Evolutionary conservation across 1,140 invertebrate genomes (phyloP).

Genomic region (Leptinotarsa undecemlineata): DNA sequence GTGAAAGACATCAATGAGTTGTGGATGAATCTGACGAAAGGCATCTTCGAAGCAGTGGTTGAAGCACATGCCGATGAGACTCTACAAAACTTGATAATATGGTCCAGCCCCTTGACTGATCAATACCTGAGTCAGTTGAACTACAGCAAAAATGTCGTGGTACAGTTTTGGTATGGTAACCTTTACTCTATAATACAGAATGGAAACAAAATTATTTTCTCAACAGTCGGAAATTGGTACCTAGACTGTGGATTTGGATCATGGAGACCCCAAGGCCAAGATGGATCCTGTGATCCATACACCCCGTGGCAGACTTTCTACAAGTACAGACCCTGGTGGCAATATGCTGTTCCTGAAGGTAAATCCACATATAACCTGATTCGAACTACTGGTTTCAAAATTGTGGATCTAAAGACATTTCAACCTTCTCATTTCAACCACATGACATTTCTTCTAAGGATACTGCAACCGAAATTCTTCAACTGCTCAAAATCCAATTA

Average conservation of each 20-base stretch:
- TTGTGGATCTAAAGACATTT: no score
- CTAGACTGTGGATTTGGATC: slow-evolving; percentile 81
- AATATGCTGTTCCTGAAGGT: slow-evolving; percentile 26
- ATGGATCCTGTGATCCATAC: slow-evolving; percentile 76
- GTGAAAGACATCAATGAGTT: slow-evolving; percentile 65
- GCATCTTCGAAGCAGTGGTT: slow-evolving; percentile 64
- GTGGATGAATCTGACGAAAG: slow-evolving; percentile 74
- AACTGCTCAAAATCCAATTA: no score
- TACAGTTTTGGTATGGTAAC: slow-evolving; percentile 77
- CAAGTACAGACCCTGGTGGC: slow-evolving; percentile 73
- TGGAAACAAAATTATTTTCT: slow-evolving; percentile 74
- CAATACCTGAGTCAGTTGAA: slow-evolving; percentile 22
- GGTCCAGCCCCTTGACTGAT: slow-evolving; percentile 78
- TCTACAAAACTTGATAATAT: slow-evolving; percentile 69
- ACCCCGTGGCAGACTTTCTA: slow-evolving; percentile 81
- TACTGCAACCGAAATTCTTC: no score
- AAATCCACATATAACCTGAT: no score
- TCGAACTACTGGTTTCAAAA: no score
- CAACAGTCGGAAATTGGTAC: slow-evolving; percentile 83
- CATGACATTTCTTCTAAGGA: no score
- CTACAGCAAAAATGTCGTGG: slow-evolving; percentile 61
- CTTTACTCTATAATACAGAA: slow-evolving; percentile 68
- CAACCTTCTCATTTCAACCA: no score
- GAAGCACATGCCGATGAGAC: slow-evolving; percentile 65
- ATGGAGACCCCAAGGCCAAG: slow-evolving; percentile 67